These are phyloP conservation scores for Phylloscopus collybita DNA, from an alignment of 2,797 vertebrate genomes.

Conservation along the genomic window DNA sequence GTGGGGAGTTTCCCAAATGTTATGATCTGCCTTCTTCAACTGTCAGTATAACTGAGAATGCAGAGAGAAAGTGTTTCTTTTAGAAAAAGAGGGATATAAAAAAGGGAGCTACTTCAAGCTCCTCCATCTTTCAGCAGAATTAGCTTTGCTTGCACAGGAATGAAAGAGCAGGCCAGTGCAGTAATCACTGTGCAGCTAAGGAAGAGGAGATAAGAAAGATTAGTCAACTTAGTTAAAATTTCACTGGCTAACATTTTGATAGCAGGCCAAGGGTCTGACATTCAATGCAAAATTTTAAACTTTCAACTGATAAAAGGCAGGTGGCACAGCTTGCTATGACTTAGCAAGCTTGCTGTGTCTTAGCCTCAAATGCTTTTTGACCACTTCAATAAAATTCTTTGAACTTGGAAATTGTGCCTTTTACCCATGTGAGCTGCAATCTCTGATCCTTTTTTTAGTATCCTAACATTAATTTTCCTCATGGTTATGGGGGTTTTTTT, in stretches of 20 bases:
- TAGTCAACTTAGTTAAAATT: constrained; percentile 53
- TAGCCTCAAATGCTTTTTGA: background rate
- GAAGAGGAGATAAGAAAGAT: constrained; percentile 39
- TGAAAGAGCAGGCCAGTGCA: background rate
- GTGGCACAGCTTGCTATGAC: background rate
- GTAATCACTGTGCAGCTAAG: background rate
- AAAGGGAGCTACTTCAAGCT: background rate
- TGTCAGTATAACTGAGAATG: background rate
- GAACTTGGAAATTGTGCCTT: background rate
- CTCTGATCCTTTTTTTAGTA: background rate
- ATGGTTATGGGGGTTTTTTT: accelerated
- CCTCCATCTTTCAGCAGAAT: background rate
- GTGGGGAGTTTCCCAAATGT: background rate
- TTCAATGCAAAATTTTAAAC: background rate
- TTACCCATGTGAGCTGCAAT: background rate
- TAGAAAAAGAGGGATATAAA: background rate
- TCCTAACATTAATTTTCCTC: background rate
- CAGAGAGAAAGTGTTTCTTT: background rate
- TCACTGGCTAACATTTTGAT: constrained; percentile 1
- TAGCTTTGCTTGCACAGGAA: background rate
- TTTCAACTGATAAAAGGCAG: constrained; percentile 50
- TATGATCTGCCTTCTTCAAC: background rate
- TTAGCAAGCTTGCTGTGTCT: background rate
- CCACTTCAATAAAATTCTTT: background rate
- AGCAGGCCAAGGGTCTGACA: constrained; percentile 51